Evolutionary conservation across 2,797 vertebrate species (phyloP).

Genomic region (Hypotaenidia okinawae): DNA sequence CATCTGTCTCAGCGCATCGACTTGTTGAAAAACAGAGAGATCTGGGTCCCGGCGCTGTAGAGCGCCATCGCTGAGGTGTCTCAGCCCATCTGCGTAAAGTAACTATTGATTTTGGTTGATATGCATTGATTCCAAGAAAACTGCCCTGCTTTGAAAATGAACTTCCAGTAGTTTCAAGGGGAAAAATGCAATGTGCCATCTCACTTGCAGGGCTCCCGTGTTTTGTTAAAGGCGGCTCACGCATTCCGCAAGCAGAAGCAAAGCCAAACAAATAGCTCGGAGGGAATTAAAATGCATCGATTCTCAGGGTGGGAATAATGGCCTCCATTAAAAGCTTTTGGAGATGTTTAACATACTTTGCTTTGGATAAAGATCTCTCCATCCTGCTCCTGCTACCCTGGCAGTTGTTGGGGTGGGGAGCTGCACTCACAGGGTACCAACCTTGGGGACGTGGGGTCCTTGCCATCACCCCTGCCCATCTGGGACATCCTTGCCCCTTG

Average conservation of each 20-base stretch:
- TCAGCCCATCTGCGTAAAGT: conserved; percentile 70
- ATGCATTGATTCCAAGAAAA: conserved; percentile 80
- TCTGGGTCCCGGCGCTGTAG: conserved; percentile 62
- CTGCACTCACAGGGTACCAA: fast-evolving
- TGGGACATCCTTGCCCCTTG: too few relatives aligned
- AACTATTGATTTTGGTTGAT: conserved; percentile 80
- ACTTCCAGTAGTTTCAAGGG: conserved; percentile 76
- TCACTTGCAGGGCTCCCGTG: conserved; percentile 58
- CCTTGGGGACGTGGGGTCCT: fast-evolving
- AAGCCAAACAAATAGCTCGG: conserved; percentile 76
- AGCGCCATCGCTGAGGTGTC: conserved; percentile 66
- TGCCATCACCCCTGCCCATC: fast-evolving
- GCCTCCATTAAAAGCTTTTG: conserved; percentile 74
- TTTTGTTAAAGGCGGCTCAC: conserved; percentile 63
- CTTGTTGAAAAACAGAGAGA: conserved; percentile 63
- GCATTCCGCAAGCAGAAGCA: conserved; percentile 51
- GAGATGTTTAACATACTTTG: neutral
- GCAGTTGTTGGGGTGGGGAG: neutral
- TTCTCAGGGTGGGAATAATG: conserved; percentile 71
- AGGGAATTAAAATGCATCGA: conserved; percentile 80
- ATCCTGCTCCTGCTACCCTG: neutral
- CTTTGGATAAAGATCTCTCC: conserved; percentile 51
- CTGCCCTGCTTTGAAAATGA: conserved; percentile 79
- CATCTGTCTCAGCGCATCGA: conserved; percentile 69
- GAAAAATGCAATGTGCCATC: neutral